Conservation (phyloP, 2,113 vertebrate species). For the Carassius auratus region DNA sequence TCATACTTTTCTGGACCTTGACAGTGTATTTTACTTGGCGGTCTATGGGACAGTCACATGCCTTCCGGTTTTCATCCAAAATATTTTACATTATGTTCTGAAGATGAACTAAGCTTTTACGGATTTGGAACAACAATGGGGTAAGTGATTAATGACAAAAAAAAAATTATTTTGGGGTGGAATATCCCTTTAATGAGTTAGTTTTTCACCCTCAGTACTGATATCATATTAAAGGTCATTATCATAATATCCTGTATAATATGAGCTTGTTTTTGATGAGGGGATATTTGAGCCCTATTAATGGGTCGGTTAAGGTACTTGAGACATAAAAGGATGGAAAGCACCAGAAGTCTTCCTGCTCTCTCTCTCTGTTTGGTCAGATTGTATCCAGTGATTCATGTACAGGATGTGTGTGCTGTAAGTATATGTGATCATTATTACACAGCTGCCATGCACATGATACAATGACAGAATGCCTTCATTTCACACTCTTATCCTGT, state of each 20-base stretch:
- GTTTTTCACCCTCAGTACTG: not conserved
- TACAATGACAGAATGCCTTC: slow-evolving; percentile 25
- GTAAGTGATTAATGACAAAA: too few species aligned
- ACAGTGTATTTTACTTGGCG: too few species aligned
- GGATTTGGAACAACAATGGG: too few species aligned
- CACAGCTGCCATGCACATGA: slow-evolving; percentile 73
- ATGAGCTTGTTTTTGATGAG: not conserved
- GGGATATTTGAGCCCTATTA: not conserved
- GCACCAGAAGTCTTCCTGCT: not conserved
- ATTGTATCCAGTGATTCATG: slow-evolving; percentile 25
- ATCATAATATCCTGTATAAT: not conserved
- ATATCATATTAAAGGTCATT: not conserved
- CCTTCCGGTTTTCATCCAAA: too few species aligned
- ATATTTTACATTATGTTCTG: too few species aligned
- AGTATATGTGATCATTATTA: slow-evolving; percentile 48
- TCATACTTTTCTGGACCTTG: too few species aligned
- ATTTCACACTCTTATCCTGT: slow-evolving; percentile 30
- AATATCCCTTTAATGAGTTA: not conserved
- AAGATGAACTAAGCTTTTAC: too few species aligned
- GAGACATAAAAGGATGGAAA: slow-evolving; percentile 4
- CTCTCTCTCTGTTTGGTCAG: not conserved
- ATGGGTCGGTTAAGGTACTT: not conserved
- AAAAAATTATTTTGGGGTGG: too few species aligned
- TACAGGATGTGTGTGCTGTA: slow-evolving; percentile 38
- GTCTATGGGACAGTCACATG: too few species aligned